Conservation (phyloP, 2,113 vertebrate species). For the Odocoileus virginianus region DNA sequence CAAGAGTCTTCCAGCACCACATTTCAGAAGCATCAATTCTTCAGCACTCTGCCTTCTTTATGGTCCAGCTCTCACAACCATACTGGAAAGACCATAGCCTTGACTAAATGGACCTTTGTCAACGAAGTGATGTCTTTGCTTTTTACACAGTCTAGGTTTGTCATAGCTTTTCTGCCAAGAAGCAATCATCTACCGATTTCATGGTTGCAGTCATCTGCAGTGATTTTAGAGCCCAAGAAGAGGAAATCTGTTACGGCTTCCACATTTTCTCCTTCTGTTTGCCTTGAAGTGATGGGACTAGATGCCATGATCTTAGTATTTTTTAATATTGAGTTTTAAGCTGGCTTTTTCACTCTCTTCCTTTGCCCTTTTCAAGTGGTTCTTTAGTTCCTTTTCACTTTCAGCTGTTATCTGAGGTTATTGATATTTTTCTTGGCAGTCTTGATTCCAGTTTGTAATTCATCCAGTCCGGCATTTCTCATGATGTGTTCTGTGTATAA, state of each 20-base stretch:
- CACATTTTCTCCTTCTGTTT: background rate
- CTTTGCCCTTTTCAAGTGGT: rapidly evolving
- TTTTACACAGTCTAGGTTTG: background rate
- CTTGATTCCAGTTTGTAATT: background rate
- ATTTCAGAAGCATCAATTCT: background rate
- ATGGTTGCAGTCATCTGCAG: background rate
- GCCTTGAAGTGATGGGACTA: background rate
- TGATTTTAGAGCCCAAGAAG: background rate
- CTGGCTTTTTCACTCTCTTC: background rate
- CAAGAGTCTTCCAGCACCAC: background rate
- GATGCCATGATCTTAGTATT: background rate
- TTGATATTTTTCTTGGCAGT: background rate
- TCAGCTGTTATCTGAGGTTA: background rate
- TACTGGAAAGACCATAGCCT: background rate
- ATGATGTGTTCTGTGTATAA: background rate
- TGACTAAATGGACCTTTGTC: background rate
- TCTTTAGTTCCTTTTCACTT: background rate
- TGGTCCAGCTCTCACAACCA: background rate
- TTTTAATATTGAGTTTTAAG: background rate
- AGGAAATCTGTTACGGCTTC: background rate
- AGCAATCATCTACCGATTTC: background rate
- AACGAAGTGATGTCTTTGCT: background rate
- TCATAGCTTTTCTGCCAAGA: background rate
- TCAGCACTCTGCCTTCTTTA: background rate
- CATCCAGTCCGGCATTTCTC: background rate